Evolutionary conservation across 2,113 vertebrate species (phyloP), one percentile per base, ranked within the genome.

Genomic region (Dromaius novaehollandiae): DNA sequence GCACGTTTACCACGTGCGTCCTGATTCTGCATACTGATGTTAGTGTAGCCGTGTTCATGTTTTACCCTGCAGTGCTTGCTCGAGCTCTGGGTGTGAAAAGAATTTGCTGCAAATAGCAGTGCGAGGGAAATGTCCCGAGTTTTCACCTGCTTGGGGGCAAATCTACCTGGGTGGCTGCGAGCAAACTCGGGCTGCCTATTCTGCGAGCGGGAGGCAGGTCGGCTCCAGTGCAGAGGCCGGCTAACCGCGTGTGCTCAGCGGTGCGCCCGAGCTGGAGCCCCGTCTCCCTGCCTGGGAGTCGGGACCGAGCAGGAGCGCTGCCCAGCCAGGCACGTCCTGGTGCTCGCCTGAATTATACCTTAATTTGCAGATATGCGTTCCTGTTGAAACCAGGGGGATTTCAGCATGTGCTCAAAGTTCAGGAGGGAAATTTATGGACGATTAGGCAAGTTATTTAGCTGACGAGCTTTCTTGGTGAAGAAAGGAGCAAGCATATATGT

Each of bases 351-450:
- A 94, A 86, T 93, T 84, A 74, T 68, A n/a, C 20, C 46, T 77
- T 7, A 0, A 2, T 60, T 55, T 71, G 58, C 42, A 89, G 84
- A 85, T 77, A 44, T 69, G 36, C 9, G 0, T 89, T 93, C 51
- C 20, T 80, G 40, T 4, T 71, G 87, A 79, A 91, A 79, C 71
- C 0, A 64, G 30, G 13, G 76, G 53, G 76, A 68, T 90, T 96
- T 93, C 55, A 64, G 68, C 36, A 60, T 16, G 9, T 88, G 12
- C 36, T 86, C 89, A 0, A 10, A 81, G 71, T 86, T 86, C 71
- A 71, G 34, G 93, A 91, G 79, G 92, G 92, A 75, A 95, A 96
- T 86, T 96, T 76, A 50, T 91, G 71, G 89, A 86, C 96, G 90
- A 90, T 93, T 46, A 92, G 24, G 32, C 55, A 83, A 63, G 46